A percentile compares a stretch with the other conserved stretches of the same genome.
Conservation (phyloP, 2,888 invertebrate species). For the Apocheima hispidaria region DNA sequence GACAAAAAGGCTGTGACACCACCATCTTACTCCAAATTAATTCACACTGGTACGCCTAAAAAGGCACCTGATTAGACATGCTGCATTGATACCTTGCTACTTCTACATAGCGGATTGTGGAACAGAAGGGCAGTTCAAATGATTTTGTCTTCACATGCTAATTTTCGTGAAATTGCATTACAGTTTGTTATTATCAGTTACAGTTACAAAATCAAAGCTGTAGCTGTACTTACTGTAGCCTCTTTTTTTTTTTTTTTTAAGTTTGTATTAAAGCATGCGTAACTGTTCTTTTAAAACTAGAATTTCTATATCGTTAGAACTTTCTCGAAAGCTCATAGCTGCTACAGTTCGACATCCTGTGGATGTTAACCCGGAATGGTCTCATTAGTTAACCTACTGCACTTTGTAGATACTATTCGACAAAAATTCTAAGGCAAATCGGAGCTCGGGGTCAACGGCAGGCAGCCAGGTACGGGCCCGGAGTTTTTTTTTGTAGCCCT, state of each 20-base stretch:
- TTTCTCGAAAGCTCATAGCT: no score
- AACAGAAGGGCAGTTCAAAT: constrained; percentile 31
- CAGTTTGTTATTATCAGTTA: no score
- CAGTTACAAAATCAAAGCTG: no score
- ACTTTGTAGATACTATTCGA: constrained; percentile 54
- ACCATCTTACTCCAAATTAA: constrained; percentile 47
- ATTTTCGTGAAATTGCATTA: neutral
- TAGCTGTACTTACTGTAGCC: no score
- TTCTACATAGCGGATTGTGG: constrained; percentile 15
- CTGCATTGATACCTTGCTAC: constrained; percentile 30
- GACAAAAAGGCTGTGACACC: constrained; percentile 35
- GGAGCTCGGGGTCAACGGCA: constrained; percentile 77
- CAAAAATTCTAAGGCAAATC: constrained; percentile 70
- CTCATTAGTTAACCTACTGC: constrained; percentile 28
- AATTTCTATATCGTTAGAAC: no score
- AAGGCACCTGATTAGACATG: constrained; percentile 34
- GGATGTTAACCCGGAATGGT: neutral
- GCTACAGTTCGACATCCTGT: neutral
- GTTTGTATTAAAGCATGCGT: no score
- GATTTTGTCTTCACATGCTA: neutral
- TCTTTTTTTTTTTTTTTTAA: no score
- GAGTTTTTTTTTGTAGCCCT: constrained; percentile 73
- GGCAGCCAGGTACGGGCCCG: constrained; percentile 79
- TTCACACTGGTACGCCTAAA: constrained; percentile 46
- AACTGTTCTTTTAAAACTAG: no score